phyloP scores from a whole-genome alignment of 1,140 invertebrate species.

The Carposina sasakii region DNA sequence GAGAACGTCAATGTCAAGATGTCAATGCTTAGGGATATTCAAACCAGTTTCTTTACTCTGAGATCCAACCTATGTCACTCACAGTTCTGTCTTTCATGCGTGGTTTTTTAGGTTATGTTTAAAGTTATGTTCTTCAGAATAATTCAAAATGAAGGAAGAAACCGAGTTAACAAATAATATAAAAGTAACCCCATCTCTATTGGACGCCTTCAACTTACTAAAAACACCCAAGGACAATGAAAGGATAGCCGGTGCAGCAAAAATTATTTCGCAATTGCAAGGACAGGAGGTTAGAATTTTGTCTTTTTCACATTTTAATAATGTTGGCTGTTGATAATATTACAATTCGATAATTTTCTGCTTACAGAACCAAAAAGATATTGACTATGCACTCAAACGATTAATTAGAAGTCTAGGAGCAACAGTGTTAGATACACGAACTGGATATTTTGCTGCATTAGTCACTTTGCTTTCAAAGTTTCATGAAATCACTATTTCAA shows the following conservation, averaged over 20 bases:
- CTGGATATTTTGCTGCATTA: slow-evolving; percentile 53
- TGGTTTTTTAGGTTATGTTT: slow-evolving; percentile 20
- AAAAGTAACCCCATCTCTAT: slow-evolving; percentile 45
- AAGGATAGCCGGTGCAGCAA: slow-evolving; percentile 47
- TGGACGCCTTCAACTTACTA: slow-evolving; percentile 56
- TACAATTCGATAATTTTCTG: background rate
- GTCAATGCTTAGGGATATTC: no score
- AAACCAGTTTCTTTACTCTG: no score
- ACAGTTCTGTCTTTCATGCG: no score
- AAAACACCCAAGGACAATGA: slow-evolving; percentile 42
- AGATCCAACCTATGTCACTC: no score
- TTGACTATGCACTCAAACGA: slow-evolving; percentile 56
- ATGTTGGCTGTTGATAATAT: background rate
- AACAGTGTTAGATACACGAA: slow-evolving; percentile 45
- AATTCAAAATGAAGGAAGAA: slow-evolving; percentile 47
- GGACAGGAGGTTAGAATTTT: slow-evolving; percentile 48
- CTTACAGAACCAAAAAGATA: slow-evolving; percentile 66
- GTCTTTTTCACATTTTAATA: background rate
- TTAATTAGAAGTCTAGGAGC: slow-evolving; percentile 58
- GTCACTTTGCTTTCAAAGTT: slow-evolving; percentile 42
- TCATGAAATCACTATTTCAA: slow-evolving; percentile 34
- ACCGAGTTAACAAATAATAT: slow-evolving; percentile 24
- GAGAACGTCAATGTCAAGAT: no score
- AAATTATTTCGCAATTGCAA: slow-evolving; percentile 48
- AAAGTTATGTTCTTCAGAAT: slow-evolving; percentile 13